Percentiles rank a stretch among this genome's conserved stretches.
Conservation (phyloP, 2,113 vertebrate genomes). For the Oceanites oceanicus region DNA sequence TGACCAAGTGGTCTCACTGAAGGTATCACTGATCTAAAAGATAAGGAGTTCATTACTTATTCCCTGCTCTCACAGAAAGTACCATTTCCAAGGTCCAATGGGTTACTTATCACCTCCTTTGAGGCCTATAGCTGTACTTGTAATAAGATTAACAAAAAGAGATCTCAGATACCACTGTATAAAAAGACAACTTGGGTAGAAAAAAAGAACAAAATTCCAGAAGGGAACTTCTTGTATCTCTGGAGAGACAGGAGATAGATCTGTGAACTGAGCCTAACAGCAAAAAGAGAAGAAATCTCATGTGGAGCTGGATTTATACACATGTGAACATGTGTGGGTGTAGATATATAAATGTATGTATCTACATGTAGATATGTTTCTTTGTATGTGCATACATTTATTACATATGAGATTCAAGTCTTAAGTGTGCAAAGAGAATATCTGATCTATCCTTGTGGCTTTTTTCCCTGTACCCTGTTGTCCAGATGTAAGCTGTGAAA, state of each 20-base stretch:
- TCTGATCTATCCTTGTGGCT: background rate
- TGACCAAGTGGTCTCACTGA: background rate
- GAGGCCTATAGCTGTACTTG: background rate
- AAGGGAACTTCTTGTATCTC: background rate
- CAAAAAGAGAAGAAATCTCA: background rate
- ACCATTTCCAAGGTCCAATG: background rate
- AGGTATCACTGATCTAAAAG: background rate
- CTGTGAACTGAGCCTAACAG: background rate
- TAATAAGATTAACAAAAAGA: background rate
- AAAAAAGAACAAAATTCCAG: background rate
- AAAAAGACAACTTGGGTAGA: background rate
- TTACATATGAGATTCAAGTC: background rate
- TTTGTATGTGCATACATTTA: background rate
- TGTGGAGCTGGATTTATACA: background rate
- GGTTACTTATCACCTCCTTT: background rate
- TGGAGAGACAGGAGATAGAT: background rate
- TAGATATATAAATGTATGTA: background rate
- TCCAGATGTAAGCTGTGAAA: slow-evolving; percentile 48
- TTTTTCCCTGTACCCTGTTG: background rate
- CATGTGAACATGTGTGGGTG: background rate
- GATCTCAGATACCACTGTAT: background rate
- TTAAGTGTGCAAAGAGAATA: background rate
- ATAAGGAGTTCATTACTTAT: background rate
- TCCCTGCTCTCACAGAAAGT: background rate
- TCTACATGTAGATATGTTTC: background rate